Percentiles rank a stretch among this genome's conserved stretches.
These are phyloP conservation scores for Drosophila putrida DNA, from an alignment of 2,888 invertebrate genomes.

Conservation along the genomic window DNA sequence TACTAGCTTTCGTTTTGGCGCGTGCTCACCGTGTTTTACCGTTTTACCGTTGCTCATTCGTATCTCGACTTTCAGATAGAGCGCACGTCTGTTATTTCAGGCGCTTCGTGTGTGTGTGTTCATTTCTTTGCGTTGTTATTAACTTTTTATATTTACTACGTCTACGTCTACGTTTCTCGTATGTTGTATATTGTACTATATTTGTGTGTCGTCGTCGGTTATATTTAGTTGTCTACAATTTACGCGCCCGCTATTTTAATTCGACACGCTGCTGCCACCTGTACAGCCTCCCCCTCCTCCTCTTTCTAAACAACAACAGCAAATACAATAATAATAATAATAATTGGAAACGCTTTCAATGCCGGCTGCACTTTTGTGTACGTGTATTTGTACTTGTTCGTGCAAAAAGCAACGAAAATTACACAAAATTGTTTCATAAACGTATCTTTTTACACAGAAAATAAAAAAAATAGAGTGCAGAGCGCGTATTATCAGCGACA, in stretches of 20 bases:
- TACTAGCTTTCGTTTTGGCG: slow-evolving; percentile 68
- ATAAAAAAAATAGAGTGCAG: slow-evolving; percentile 28
- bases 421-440: slow-evolving; percentile 43
- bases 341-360: slow-evolving; percentile 61
- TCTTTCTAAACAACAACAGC: slow-evolving; percentile 9
- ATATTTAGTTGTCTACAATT: slow-evolving; percentile 54
- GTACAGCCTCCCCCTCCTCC: slow-evolving; percentile 32
- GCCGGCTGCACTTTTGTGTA: slow-evolving; percentile 63
- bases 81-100: slow-evolving; percentile 65
- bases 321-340: slow-evolving; percentile 34
- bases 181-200: slow-evolving; percentile 16
- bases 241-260: slow-evolving; percentile 50
- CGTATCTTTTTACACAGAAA: slow-evolving; percentile 44
- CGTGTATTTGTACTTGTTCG: slow-evolving; percentile 44
- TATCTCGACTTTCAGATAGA: slow-evolving; percentile 69
- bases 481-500: slow-evolving; percentile 66
- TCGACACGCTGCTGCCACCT: slow-evolving; percentile 65
- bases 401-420: slow-evolving; percentile 32
- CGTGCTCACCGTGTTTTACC: slow-evolving; percentile 52
- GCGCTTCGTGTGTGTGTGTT: slow-evolving; percentile 56
- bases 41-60: slow-evolving; percentile 74
- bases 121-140: slow-evolving; percentile 74
- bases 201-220: slow-evolving; percentile 25
- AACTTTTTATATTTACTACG: slow-evolving; percentile 70
- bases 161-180: slow-evolving; percentile 44